Evolutionary conservation across 2,888 invertebrate genomes (phyloP), one percentile per base, ranked within the genome.

Genomic region (Holacanthella duospinosa): DNA sequence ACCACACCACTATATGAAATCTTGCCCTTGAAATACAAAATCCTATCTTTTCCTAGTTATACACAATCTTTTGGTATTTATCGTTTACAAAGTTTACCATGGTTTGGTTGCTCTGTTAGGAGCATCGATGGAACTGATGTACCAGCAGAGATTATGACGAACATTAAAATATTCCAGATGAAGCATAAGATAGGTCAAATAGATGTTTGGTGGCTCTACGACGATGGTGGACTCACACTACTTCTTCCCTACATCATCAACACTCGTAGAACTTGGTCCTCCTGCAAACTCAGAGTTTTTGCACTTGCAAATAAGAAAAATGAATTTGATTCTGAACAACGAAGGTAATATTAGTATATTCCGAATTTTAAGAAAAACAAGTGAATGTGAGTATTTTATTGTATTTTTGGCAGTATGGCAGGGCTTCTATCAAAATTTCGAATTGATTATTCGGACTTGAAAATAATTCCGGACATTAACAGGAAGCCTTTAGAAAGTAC

Each of bases 151-250:
- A 81, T 87, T 59, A 78, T 89, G 4, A 82, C 85, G 62, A 85
- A 83, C 60, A 83, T 88, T 78, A 84, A 86, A 19, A 79, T 87
- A 68, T 91, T 92, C 77, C 85, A 86, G 68, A 83, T 82, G 67
- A 90, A 89, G 75, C 84, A 90, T 78, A 84, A 84, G 62, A 83
- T 85, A 66, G 92, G 93, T 16, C 86, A 85, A 0, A 86, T 94
- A 54, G 94, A 94, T 79, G 93, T 94, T 55, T 94, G 93, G 90
- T 96, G 95, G 95, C 79, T 95, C 73, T 95, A 93, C 77, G 95
- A 95, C 77, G 81, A 89, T 77, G 89, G 89, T 74, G 89, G 80
- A 55, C 80, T 91, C 54, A 90, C 91, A 1, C 86, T 91, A 77
- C 80, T 91, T 66, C 77, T 91, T 71, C 91, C 91, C 0, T 90